Evolutionary conservation across 2,797 vertebrate genomes (phyloP), one percentile per base, ranked within the genome.

Genomic region (Chromis chromis): DNA sequence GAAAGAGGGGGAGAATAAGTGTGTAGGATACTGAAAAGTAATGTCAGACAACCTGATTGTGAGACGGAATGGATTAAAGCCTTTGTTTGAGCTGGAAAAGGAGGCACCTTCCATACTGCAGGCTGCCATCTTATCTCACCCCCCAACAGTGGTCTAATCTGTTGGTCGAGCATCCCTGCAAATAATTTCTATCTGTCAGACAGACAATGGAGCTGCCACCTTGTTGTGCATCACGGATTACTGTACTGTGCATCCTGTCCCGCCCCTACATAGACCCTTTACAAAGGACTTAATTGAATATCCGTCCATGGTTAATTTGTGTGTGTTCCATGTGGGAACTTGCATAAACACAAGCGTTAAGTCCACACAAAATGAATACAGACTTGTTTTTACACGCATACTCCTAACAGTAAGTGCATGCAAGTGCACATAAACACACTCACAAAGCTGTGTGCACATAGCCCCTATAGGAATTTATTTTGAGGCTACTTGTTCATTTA

Each of bases 241-340:
- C 92, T 89, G 91, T 92, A 92, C 88, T 78, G 76, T 86, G 90
- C 83, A 89, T 91, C 88, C 73, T 81, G 90, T 89, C 88, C 91
- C 84, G 70, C 91, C 90, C 88, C 84, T 87, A 91, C 88, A 92
- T 84, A 92, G 89, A 89, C 90, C 87, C 70, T 84, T 85, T 87
- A 94, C 93, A 94, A 94, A 92, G 79, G 89, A 92, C 88, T 93
- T 93, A 86, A 94, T 94, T 94, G 93, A 94, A 93, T 92, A 92
- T 90, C 84, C 82, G 66, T 90, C 82, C 91, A 78, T 90, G 88
- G 90, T 87, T 94, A 91, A 95, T 94, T 93, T 89, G 86, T 88
- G 83, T 83, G 75, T 88, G 74, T 87, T 87, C 86, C 76, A 81
- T 86, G 74, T 89, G 82, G 76, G 80, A 83, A 84, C 70, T 67